Evolutionary conservation across 92 coral and sea anemone species (phyloP).

Genomic region (Epizoanthus scotinus): DNA sequence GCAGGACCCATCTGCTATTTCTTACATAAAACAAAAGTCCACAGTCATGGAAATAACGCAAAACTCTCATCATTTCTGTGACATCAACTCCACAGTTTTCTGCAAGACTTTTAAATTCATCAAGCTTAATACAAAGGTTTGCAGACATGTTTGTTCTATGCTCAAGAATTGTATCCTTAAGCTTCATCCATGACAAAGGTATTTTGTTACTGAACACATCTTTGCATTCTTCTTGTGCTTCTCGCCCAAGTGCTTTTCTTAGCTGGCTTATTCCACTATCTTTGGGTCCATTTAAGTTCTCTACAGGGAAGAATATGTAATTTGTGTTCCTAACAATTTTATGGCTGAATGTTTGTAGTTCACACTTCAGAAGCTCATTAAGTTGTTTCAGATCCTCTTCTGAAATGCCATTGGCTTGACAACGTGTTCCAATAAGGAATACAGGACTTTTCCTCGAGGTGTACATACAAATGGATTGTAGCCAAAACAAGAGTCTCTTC

Average conservation of each 20-base stretch:
- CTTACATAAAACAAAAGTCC: not conserved
- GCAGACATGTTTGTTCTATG: not conserved
- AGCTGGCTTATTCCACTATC: not conserved
- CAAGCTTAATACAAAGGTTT: not conserved
- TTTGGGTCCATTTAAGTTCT: not conserved
- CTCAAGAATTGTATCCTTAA: not conserved
- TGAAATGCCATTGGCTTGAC: not conserved
- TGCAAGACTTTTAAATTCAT: not conserved
- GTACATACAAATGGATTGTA: not conserved
- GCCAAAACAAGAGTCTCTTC: slow-evolving; percentile 9
- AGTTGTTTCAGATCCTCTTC: not conserved
- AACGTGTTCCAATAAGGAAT: slow-evolving; percentile 11
- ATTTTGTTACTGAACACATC: not conserved
- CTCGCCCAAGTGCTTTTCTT: not conserved
- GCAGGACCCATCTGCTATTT: not conserved
- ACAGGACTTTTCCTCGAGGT: not conserved
- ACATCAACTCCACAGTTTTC: not conserved
- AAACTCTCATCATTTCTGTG: not conserved
- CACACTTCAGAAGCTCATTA: not conserved
- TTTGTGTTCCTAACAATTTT: slow-evolving; percentile 3
- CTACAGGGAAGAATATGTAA: slow-evolving; percentile 3
- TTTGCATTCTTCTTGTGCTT: not conserved
- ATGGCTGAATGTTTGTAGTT: not conserved
- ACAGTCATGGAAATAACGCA: not conserved
- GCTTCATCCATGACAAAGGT: not conserved